Evolutionary conservation across 1,140 invertebrate species (phyloP), one percentile per base, ranked within the genome.

Genomic region (Microvelia longipes): DNA sequence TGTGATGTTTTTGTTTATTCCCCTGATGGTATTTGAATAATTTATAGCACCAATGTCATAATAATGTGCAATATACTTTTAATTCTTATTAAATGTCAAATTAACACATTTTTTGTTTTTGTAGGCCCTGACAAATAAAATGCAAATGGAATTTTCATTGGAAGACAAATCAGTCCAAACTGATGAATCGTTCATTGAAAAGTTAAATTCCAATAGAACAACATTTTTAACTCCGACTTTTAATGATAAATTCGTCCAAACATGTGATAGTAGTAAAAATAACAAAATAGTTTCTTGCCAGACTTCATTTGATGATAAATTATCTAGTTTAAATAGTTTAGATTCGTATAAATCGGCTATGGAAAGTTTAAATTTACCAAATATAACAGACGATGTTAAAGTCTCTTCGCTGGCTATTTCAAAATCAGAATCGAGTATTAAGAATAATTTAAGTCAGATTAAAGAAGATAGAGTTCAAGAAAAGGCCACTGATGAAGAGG

Each of bases 131-230:
- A 77, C 74, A 15, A 72, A 75, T 28, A 75, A 76, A 71, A 73
- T 76, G 11, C 71, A 72, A 29, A 70, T 71, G 2, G 79, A 80
- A 68, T 79, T 79, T 72, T 73, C 70, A 27, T 76, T 74, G 27
- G 71, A 69, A 66, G 71, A 69, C 13, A 69, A 24, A 14, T 27
- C 19, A 13, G 27, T 28, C n/a, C 73, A 73, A 69, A 73, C 30
- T 14, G 65, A 30, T 2, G 71, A 73, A 70, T 50, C 35, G 5
- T 19, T 50, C 19, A 50, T 50, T 11, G 35, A 50, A 19, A 50
- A 50, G 35, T 19, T 50, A 11, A 19, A 50, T 19, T 50, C 35
- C 5, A 50, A 19, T 50, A 50, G 35, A 50, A 50, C 35, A 50
- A 50, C 35, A 50, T 50, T 50, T 50, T 19, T 50, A 19, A 50